phyloP scores from a whole-genome alignment of 2,888 invertebrate species.

The Melanchra persicariae region DNA sequence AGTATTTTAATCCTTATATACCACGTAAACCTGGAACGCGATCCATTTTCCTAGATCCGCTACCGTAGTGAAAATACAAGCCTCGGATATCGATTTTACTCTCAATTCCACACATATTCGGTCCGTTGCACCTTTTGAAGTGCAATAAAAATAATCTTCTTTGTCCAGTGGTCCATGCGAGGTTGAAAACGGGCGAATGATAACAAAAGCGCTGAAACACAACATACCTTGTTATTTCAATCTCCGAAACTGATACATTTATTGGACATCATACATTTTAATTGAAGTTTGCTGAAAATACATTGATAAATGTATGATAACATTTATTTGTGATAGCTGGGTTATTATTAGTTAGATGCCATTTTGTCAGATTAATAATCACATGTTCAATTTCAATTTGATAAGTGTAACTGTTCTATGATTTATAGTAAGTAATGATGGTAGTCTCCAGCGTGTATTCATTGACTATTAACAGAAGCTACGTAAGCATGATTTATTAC shows the following conservation, averaged over 20 bases:
- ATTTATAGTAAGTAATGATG: slow-evolving; percentile 16
- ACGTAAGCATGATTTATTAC: too few relatives aligned
- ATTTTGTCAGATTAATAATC: slow-evolving; percentile 19
- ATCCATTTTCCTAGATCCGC: slow-evolving; percentile 64
- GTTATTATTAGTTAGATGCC: slow-evolving; percentile 7
- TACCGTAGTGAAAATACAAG: slow-evolving; percentile 65
- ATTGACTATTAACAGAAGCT: neutral
- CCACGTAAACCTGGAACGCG: slow-evolving; percentile 38
- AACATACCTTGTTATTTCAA: slow-evolving; percentile 80
- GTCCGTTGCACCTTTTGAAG: slow-evolving; percentile 85
- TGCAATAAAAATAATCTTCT: slow-evolving; percentile 90
- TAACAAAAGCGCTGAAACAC: slow-evolving; percentile 77
- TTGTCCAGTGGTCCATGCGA: slow-evolving; percentile 81
- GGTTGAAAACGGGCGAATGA: slow-evolving; percentile 77
- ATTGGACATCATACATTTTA: slow-evolving; percentile 73
- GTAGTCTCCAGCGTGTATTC: too few relatives aligned
- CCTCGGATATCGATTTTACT: slow-evolving; percentile 78
- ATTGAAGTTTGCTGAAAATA: slow-evolving; percentile 65
- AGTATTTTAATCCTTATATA: slow-evolving; percentile 42
- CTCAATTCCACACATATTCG: slow-evolving; percentile 85
- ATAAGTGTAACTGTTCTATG: neutral
- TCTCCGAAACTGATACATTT: slow-evolving; percentile 76
- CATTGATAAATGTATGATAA: slow-evolving; percentile 38
- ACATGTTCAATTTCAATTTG: slow-evolving; percentile 11
- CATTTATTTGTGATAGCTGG: slow-evolving; percentile 41